Evolutionary conservation across 2,888 invertebrate species (phyloP), one percentile per base, ranked within the genome.

Genomic region (Tethea ocularis): DNA sequence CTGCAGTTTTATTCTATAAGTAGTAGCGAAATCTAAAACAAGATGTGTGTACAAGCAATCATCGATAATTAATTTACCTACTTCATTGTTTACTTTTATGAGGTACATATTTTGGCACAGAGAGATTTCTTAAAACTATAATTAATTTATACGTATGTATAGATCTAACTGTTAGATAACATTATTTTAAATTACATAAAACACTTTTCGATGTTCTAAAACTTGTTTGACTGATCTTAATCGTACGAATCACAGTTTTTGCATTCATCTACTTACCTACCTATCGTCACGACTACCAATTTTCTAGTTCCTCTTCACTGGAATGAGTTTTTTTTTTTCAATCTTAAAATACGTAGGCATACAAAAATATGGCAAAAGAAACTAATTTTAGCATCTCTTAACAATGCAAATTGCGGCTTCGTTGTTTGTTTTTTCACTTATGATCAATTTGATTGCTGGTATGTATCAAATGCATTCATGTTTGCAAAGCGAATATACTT

Each of bases 91-190:
- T 89, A 92, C 75, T 93, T 94, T 93, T 88, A 95, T 95, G 95
- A 96, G 96, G 96, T 96, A 96, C 95, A 95, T 94, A 94, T 95
- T 95, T 96, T 96, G 96, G 96, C 96, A 96, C 96, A 95, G 95
- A 95, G 95, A 95, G 94, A 95, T 94, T 94, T 86, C 91, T 91
- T 92, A 91, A 69, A 84, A 75, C 87, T 91, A 90, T 79, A 88
- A 83, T 93, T 93, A 80, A 81, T 87, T 88, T 84, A 87, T 85
- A 87, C 84, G 74, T 69, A 69, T 84, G 87, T 88, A 88, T 86
- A 87, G n/a, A n/a, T 87, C 84, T 84, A 83, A 82, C 74, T 80
- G 74, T 84, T 86, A 82, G 73, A 80, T 80, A 82, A 86, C 82
- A 83, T 86, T 86, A 85, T 71, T 78, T 84, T 84, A 84, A 77